These are phyloP conservation scores for Parascotia fuliginaria DNA, from an alignment of 2,888 invertebrate genomes.

Conservation along the genomic window DNA sequence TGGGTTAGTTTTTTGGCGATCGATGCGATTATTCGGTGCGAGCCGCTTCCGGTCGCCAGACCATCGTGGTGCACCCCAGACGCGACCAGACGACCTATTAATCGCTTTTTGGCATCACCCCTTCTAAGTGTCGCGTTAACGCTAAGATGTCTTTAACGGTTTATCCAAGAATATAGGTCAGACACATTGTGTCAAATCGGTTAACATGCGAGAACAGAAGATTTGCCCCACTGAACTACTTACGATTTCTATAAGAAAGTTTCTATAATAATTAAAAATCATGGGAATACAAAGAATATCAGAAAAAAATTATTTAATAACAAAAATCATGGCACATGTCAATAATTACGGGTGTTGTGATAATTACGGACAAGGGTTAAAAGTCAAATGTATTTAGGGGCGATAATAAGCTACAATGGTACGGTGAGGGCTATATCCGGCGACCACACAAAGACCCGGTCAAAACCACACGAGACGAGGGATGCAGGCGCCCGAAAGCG, in stretches of 20 bases:
- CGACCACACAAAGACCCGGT: conserved; percentile 53
- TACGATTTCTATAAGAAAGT: too few relatives aligned
- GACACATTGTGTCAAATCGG: conserved; percentile 35
- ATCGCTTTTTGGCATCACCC: conserved; percentile 66
- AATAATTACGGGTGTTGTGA: conserved; percentile 47
- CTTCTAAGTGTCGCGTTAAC: conserved; percentile 49
- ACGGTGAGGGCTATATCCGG: conserved; percentile 48
- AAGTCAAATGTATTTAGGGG: conserved; percentile 60
- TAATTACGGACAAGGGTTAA: conserved; percentile 53
- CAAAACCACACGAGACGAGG: conserved; percentile 58
- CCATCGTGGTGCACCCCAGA: conserved; percentile 68
- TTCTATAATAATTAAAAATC: too few relatives aligned
- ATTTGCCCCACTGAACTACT: conserved; percentile 38
- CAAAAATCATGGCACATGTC: conserved; percentile 17
- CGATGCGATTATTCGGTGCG: conserved; percentile 82
- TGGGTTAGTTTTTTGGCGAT: conserved; percentile 86
- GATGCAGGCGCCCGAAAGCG: conserved; percentile 15
- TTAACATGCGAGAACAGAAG: conserved; percentile 35
- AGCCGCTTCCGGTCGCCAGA: conserved; percentile 71
- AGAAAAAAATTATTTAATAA: too few relatives aligned
- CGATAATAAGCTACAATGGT: conserved; percentile 53
- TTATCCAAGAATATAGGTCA: conserved; percentile 39
- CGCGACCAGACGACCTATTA: conserved; percentile 73
- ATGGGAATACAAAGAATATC: too few relatives aligned
- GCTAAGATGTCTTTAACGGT: conserved; percentile 36